Percentiles rank a stretch among this genome's conserved stretches.
These are phyloP conservation scores for Eremophila alpestris DNA, from an alignment of 2,797 vertebrate species.

Conservation along the genomic window DNA sequence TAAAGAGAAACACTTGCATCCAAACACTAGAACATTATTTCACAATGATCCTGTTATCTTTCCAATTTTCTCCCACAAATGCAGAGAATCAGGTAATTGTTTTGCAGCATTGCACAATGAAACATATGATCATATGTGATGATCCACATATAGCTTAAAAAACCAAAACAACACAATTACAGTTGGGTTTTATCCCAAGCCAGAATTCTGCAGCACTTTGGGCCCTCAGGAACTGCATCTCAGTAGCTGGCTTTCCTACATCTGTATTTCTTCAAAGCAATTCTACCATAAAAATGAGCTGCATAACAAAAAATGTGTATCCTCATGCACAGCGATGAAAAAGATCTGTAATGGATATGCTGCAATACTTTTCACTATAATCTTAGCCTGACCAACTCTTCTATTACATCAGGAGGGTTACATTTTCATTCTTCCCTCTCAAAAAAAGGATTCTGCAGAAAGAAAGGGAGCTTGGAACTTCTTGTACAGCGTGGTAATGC, in stretches of 20 bases:
- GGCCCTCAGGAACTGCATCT: background rate
- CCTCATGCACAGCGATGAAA: background rate
- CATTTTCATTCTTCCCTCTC: background rate
- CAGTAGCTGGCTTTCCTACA: background rate
- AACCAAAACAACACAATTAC: rapidly evolving
- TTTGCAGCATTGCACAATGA: background rate
- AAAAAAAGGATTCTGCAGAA: background rate
- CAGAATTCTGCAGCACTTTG: background rate
- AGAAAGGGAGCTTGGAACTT: background rate
- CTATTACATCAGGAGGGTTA: background rate
- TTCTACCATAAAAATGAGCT: background rate
- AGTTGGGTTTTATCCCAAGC: background rate
- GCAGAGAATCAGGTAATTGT: background rate
- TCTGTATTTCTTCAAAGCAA: background rate
- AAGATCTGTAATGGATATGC: background rate
- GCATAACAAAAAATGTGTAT: background rate
- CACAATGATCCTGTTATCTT: background rate
- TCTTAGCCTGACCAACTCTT: background rate
- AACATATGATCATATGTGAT: background rate
- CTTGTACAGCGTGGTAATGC: background rate
- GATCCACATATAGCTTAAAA: background rate
- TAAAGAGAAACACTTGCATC: background rate
- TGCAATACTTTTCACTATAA: background rate
- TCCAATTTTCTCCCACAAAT: background rate
- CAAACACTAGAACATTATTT: background rate